Conservation (phyloP, 1,140 invertebrate species). For the Hyphantria cunea region DNA sequence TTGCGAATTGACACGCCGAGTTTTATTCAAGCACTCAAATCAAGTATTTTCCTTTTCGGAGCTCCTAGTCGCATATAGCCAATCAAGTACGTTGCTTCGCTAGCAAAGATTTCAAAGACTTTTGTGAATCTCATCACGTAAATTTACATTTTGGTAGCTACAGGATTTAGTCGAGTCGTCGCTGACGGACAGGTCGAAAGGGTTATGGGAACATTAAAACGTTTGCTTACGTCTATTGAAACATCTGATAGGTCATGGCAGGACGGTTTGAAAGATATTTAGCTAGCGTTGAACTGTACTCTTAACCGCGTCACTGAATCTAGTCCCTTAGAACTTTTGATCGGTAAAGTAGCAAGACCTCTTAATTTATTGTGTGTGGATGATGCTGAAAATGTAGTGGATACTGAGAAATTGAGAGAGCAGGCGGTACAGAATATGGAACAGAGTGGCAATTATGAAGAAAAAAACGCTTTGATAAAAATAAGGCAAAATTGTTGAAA, state of each 20-base stretch:
- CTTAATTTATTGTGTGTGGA: no score
- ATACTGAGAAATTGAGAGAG: neutral
- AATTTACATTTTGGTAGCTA: conserved; percentile 46
- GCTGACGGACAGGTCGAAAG: conserved; percentile 56
- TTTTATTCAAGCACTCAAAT: no score
- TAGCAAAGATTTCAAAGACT: conserved; percentile 36
- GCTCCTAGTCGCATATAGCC: no score
- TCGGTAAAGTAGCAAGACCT: no score
- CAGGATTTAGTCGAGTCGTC: conserved; percentile 36
- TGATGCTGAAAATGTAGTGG: no score
- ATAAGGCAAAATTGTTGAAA: conserved; percentile 7
- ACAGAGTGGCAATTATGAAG: conserved; percentile 18
- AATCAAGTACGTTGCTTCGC: conserved; percentile 38
- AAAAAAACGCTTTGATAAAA: conserved; percentile 26
- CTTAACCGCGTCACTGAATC: no score
- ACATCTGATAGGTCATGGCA: no score
- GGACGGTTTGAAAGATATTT: no score
- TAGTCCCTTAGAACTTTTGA: no score
- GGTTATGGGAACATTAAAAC: conserved; percentile 42
- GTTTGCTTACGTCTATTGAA: conserved; percentile 34
- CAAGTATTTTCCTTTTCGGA: no score
- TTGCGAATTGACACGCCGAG: no score
- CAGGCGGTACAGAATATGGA: neutral
- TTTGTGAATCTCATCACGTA: conserved; percentile 31
- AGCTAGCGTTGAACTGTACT: no score